Evolutionary conservation across 2,797 vertebrate species (phyloP).

Genomic region (Chaetophractus vellerosus): DNA sequence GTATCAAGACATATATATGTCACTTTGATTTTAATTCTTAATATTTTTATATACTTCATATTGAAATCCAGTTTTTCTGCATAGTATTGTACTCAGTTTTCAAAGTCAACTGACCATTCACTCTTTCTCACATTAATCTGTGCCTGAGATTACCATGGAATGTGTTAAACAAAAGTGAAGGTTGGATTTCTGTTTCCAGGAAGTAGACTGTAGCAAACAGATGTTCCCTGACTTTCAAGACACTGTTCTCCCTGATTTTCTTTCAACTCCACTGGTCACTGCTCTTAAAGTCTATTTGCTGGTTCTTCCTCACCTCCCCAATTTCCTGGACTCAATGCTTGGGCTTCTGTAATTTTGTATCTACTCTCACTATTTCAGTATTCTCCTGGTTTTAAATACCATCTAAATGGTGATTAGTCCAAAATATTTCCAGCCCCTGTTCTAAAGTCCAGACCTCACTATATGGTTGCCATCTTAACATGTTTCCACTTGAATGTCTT

Average conservation of each 20-base stretch:
- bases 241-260: neutral
- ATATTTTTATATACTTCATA: slow-evolving; percentile 39
- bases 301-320: neutral
- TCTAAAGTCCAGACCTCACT: neutral
- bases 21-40: slow-evolving; percentile 20
- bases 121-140: neutral
- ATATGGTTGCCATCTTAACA: neutral
- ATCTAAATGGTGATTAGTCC: neutral
- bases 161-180: neutral
- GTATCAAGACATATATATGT: neutral
- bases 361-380: neutral
- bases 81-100: slow-evolving; percentile 38
- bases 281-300: neutral
- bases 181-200: neutral
- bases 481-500: neutral
- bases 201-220: neutral
- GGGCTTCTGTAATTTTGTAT: neutral
- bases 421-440: neutral
- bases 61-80: slow-evolving; percentile 46
- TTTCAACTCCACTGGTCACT: neutral
- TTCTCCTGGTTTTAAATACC: neutral
- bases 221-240: neutral
- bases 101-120: slow-evolving; percentile 28
- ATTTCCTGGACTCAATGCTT: neutral
- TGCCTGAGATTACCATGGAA: neutral